Evolutionary conservation across 2,888 invertebrate genomes (phyloP), one percentile per base, ranked within the genome.

Genomic region (Mythimna ferrago): DNA sequence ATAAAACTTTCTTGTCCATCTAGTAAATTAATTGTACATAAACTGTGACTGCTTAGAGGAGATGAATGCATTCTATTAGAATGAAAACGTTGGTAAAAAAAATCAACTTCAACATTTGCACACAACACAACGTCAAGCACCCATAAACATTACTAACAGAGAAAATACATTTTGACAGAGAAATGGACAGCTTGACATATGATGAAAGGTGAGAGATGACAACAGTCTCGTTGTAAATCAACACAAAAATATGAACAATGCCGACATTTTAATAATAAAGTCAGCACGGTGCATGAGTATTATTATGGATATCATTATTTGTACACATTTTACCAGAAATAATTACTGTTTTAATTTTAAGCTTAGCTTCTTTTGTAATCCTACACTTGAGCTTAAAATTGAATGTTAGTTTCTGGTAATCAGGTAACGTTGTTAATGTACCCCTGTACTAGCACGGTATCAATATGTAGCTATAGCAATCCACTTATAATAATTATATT

Each of bases 121-220:
- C 76, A 80, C 73, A 71, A 86, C 80, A 83, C 78, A 51, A 71
- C 72, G 66, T 78, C 73, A 83, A 76, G 78, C 80, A 80, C 79
- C 67, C 71, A 71, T 70, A 75, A 84, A 81, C 81, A 84, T 78
- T 71, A 86, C 84, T 86, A 90, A 92, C 89, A 91, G 89, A 92
- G 87, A 85, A 84, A 89, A 88, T 89, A 93, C 92, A 93, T 93
- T 90, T 93, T 93, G 89, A 92, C 94, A 94, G 94, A 90, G 87
- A 92, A 91, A 88, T 91, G 92, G 93, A 92, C 90, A 86, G 89
- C 91, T 92, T 94, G 91, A 93, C 88, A 88, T 89, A 84, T 85
- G 83, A 81, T 81, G 81, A 82, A 91, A 94, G 94, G 94, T 94
- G 94, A 94, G 94, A 91, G 81, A 83, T 85, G 72, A 81, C 80